Base-by-base conservation (phyloP, 2,797 vertebrate genomes). In the Arvicola amphibius region DNA sequence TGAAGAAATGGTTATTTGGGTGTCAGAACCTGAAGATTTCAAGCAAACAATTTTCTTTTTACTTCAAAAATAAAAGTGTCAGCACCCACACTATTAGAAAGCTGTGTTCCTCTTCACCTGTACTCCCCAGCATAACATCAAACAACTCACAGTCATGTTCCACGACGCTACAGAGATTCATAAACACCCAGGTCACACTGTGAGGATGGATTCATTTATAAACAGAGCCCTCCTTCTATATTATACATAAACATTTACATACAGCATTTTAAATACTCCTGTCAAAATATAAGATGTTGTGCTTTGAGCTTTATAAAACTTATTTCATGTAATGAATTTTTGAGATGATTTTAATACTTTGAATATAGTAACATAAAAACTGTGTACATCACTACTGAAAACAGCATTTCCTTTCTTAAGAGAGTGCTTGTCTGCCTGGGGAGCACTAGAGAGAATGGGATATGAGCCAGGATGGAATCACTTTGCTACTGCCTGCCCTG, bases 241-340 rank as follows among this genome's bases (percentile, higher is more conserved):
- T 74, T 71, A 85, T 43, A 37, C 51, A 95, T 46, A 92, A 1
- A 59, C 73, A 63, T 13, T 43, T 40, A 81, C 89, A 92, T 40
- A 53, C 61, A 46, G 8, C 69, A 91, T 93, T 95, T 96, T 94
- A 88, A 96, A 63, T 80, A 83, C 37, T 51, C 87, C 48, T 92
- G 29, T 87, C 79, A 91, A 94, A 91, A 92, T 92, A 79, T 78
- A 93, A 71, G 23, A 80, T 65, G 71, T 10, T 83, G 65, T 92
- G 25, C 76, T 97, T 93, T 92, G n/a, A 85, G 69, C 91, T 94
- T 92, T 94, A 85, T 78, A 91, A 95, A 92, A 78, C 34, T 32
- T 94, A 79, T 96, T 96, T 94, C 56, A 88, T 94, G 74, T 4
- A 86, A 56, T 84, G 79, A 92, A 67, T 69, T 97, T 29, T 90